Evolutionary conservation across 2,797 vertebrate genomes (phyloP).

Genomic region (Nannoperca obscura): DNA sequence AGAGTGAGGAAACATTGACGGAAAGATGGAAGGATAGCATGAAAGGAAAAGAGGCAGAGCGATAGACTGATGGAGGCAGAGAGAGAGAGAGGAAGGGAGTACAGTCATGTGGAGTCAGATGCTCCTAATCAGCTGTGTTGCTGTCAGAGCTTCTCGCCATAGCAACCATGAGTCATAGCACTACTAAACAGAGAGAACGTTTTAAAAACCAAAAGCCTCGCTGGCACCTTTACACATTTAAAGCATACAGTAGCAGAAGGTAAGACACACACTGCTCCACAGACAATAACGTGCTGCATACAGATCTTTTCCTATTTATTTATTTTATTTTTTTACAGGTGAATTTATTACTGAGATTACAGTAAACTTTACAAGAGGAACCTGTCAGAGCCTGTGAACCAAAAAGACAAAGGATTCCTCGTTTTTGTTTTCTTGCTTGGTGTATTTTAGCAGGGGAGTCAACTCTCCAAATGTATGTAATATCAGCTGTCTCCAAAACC

Average conservation of each 20-base stretch:
- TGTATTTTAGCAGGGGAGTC: not conserved
- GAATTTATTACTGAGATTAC: constrained; percentile 13
- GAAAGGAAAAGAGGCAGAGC: constrained; percentile 9
- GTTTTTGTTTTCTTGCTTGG: not conserved
- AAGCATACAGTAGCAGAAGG: constrained; percentile 15
- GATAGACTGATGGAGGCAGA: constrained; percentile 10
- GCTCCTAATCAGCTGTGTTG: constrained; percentile 69
- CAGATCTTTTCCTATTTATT: not conserved
- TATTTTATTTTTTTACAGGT: constrained; percentile 2
- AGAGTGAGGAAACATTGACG: too few relatives aligned
- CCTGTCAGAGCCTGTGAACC: constrained; percentile 9
- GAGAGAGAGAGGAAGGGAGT: constrained; percentile 9
- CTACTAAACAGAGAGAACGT: constrained; percentile 60
- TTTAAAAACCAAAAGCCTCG: constrained; percentile 41
- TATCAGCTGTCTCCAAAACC: not conserved
- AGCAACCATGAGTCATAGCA: constrained; percentile 76
- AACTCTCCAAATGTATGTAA: not conserved
- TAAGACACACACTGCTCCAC: constrained; percentile 7
- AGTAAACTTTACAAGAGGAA: constrained; percentile 15
- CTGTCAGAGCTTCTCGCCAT: constrained; percentile 73
- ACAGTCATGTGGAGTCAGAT: constrained; percentile 74
- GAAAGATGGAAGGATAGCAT: not conserved
- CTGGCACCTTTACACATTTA: constrained; percentile 43
- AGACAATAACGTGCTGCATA: constrained; percentile 10
- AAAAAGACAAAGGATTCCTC: not conserved